Evolutionary conservation across 2,113 vertebrate species (phyloP).

Genomic region (Piliocolobus tephrosceles): DNA sequence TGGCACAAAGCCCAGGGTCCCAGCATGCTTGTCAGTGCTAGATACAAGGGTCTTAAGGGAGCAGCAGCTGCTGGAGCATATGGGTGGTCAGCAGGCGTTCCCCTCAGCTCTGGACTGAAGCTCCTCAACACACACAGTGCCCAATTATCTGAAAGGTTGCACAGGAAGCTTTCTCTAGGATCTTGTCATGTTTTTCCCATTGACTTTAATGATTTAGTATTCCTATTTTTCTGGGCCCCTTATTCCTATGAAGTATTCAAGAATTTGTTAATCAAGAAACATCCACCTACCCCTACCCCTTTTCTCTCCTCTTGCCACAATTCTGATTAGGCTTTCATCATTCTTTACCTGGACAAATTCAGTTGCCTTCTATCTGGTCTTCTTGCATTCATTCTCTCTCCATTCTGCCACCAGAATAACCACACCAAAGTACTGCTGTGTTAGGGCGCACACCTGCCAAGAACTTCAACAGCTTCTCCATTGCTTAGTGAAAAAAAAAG

Average conservation of each 20-base stretch:
- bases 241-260: background rate
- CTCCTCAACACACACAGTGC: background rate
- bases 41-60: background rate
- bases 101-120: background rate
- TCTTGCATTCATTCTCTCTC: background rate
- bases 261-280: background rate
- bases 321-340: background rate
- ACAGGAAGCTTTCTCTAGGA: background rate
- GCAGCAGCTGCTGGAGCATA: conserved; percentile 34
- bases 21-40: background rate
- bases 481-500: background rate
- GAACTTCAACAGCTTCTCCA: background rate
- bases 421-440: background rate
- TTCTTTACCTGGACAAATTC: background rate
- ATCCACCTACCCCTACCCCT: background rate
- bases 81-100: background rate
- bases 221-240: background rate
- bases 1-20: conserved; percentile 35
- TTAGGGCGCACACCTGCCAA: background rate
- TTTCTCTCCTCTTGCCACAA: background rate
- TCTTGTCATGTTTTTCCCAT: background rate
- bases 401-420: background rate
- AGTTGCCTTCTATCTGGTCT: background rate
- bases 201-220: background rate
- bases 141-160: background rate